Evolutionary conservation across 2,113 vertebrate species (phyloP).

Genomic region (Pithys albifrons): DNA sequence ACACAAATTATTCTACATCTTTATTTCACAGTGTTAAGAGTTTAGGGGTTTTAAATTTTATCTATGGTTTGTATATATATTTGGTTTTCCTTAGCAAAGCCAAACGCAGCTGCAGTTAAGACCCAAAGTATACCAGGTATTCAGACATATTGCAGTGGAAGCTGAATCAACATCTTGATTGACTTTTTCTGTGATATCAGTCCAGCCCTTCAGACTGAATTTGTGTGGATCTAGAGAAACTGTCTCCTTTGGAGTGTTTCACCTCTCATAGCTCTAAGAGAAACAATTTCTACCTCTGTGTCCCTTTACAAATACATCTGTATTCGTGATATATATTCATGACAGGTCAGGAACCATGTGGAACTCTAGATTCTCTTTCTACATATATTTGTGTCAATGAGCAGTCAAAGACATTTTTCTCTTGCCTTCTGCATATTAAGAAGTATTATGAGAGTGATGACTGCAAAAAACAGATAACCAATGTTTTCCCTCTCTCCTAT

Average conservation of each 20-base stretch:
- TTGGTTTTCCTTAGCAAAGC: not conserved
- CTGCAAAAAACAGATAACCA: not conserved
- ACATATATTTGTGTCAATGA: not conserved
- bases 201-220: not conserved
- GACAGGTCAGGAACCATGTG: not conserved
- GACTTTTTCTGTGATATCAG: not conserved
- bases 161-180: not conserved
- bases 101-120: not conserved
- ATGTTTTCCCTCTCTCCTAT: not conserved
- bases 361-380: not conserved
- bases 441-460: not conserved
- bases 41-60: not conserved
- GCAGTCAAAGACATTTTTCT: not conserved
- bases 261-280: not conserved
- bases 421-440: not conserved
- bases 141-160: not conserved
- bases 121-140: not conserved
- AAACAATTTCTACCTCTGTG: not conserved
- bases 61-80: not conserved
- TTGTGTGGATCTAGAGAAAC: not conserved
- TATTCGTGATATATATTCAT: not conserved
- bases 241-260: not conserved
- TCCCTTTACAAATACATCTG: not conserved
- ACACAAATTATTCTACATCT: not conserved
- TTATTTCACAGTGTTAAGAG: not conserved